These are phyloP conservation scores for Geotrypetes seraphini DNA, from an alignment of 2,797 vertebrate genomes.

Conservation along the genomic window DNA sequence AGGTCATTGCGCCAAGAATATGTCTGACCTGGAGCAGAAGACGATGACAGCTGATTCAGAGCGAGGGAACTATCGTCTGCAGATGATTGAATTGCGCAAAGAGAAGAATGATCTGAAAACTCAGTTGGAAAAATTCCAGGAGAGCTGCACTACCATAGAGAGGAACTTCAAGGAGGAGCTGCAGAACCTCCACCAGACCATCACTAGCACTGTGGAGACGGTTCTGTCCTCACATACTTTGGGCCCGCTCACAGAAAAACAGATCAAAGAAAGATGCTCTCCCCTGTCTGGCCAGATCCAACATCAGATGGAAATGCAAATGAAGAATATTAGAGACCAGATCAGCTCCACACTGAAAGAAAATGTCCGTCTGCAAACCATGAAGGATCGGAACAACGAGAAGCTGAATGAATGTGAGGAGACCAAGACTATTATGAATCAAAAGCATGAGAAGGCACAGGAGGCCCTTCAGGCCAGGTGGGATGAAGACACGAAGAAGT, in stretches of 20 bases:
- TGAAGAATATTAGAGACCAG: slow-evolving; percentile 50
- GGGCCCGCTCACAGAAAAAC: no score
- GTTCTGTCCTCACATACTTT: no score
- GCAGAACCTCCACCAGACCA: slow-evolving; percentile 42
- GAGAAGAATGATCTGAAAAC: slow-evolving; percentile 39
- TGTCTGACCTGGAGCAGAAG: neutral
- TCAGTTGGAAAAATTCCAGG: slow-evolving; percentile 36
- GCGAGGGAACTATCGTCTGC: slow-evolving; percentile 18
- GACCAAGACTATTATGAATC: neutral
- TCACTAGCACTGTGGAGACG: no score
- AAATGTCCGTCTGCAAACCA: neutral
- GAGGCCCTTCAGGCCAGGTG: neutral
- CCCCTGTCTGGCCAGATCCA: slow-evolving; percentile 57
- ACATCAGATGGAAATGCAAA: slow-evolving; percentile 57
- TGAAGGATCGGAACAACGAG: neutral
- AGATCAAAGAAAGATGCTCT: slow-evolving; percentile 55
- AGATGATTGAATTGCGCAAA: slow-evolving; percentile 11
- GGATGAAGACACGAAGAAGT: neutral
- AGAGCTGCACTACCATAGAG: slow-evolving; percentile 43
- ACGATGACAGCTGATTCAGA: slow-evolving; percentile 8
- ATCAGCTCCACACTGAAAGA: slow-evolving; percentile 12
- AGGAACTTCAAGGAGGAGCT: slow-evolving; percentile 45
- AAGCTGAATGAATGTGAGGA: neutral
- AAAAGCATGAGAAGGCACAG: neutral
- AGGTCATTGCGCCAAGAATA: slow-evolving; percentile 10